These are phyloP conservation scores for Athetis lepigone DNA, from an alignment of 2,888 invertebrate species.

Conservation along the genomic window DNA sequence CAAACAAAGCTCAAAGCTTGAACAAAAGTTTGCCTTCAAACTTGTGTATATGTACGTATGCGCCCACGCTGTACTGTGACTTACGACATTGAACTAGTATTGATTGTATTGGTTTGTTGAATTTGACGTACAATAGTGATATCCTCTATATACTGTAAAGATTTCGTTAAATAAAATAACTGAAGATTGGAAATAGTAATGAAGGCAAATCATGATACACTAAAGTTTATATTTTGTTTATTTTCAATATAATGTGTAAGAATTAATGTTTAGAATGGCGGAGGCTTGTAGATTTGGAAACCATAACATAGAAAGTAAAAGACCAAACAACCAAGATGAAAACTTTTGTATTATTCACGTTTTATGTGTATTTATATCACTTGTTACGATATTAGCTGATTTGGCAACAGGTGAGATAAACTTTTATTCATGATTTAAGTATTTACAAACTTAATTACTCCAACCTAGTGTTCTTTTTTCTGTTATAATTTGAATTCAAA, in stretches of 20 bases:
- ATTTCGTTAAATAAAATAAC: slow-evolving; percentile 28
- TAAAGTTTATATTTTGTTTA: slow-evolving; percentile 43
- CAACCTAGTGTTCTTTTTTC: slow-evolving; percentile 11
- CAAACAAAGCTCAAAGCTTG: no score
- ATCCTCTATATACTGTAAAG: slow-evolving; percentile 26
- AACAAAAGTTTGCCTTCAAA: slow-evolving; percentile 38
- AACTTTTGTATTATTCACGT: slow-evolving; percentile 88
- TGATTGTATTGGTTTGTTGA: slow-evolving; percentile 63
- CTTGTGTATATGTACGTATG: slow-evolving; percentile 26
- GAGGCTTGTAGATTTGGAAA: slow-evolving; percentile 84
- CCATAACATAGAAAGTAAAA: slow-evolving; percentile 78
- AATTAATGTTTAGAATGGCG: slow-evolving; percentile 80
- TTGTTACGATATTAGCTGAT: slow-evolving; percentile 91
- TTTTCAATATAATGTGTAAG: slow-evolving; percentile 59
- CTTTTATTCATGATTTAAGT: background rate
- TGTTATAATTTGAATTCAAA: slow-evolving; percentile 41
- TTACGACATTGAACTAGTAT: slow-evolving; percentile 52
- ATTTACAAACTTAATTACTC: background rate
- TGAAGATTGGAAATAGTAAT: slow-evolving; percentile 45
- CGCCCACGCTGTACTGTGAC: slow-evolving; percentile 65
- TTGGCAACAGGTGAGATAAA: slow-evolving; percentile 89
- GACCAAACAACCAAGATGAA: slow-evolving; percentile 80
- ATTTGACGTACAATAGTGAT: slow-evolving; percentile 62
- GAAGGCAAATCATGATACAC: slow-evolving; percentile 27
- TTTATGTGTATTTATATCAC: slow-evolving; percentile 89